These are phyloP conservation scores for Cyprinodon diabolis DNA, from an alignment of 2,797 vertebrate species.

Conservation along the genomic window DNA sequence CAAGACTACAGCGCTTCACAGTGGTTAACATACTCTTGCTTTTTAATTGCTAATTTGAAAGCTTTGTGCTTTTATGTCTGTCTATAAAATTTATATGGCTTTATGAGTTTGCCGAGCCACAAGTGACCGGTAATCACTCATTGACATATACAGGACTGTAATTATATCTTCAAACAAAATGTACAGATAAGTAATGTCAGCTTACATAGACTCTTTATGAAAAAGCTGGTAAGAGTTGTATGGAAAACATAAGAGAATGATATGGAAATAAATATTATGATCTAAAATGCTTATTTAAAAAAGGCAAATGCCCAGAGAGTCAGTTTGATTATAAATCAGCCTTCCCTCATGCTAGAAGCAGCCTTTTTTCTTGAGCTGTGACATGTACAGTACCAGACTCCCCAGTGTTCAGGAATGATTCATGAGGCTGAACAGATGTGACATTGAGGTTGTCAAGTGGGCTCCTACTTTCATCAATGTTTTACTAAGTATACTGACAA, in stretches of 20 bases:
- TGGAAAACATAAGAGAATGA: too few species aligned
- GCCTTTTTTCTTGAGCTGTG: too few species aligned
- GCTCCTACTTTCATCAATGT: not conserved
- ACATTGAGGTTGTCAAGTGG: not conserved
- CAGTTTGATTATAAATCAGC: too few species aligned
- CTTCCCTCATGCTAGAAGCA: too few species aligned
- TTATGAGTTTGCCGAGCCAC: not conserved
- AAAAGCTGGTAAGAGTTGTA: too few species aligned
- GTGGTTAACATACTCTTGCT: not conserved
- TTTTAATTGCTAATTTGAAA: conserved; percentile 1
- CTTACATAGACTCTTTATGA: too few species aligned
- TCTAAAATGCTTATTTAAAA: too few species aligned
- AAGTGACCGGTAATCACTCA: not conserved
- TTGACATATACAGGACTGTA: not conserved
- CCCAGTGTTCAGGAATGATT: not conserved
- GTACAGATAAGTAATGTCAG: not conserved
- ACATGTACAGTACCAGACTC: too few species aligned
- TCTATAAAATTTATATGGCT: not conserved
- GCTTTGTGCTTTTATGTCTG: not conserved
- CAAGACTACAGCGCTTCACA: not conserved
- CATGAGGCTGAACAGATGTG: not conserved
- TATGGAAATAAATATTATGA: too few species aligned
- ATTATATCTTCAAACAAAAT: not conserved
- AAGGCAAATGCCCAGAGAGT: too few species aligned
- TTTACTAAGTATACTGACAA: not conserved